Evolutionary conservation across 2,113 vertebrate species (phyloP).

Genomic region (Tetraodon nigroviridis): DNA sequence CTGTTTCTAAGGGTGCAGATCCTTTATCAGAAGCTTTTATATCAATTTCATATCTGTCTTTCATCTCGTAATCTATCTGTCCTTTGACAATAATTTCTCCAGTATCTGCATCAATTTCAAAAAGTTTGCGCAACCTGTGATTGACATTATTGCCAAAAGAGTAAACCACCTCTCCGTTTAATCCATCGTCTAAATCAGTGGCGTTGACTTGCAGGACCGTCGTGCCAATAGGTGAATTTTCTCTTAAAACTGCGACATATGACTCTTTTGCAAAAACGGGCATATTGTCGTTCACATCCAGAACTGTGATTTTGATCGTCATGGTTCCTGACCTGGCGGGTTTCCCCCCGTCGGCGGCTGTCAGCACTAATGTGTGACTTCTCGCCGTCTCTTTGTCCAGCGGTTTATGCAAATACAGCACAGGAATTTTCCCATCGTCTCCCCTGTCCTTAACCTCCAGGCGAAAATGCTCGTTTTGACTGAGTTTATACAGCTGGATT

Average conservation of each 20-base stretch:
- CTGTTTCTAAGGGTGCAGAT: conserved; percentile 20
- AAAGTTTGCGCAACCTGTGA: conserved; percentile 29
- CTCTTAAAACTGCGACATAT: conserved; percentile 42
- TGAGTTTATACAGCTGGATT: conserved; percentile 67
- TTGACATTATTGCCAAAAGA: conserved; percentile 43
- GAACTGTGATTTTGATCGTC: conserved; percentile 31
- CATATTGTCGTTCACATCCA: conserved; percentile 59
- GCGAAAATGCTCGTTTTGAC: conserved; percentile 49
- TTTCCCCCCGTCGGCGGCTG: conserved; percentile 56
- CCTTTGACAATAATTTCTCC: conserved; percentile 41
- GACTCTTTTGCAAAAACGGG: conserved; percentile 47
- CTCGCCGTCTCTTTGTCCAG: conserved; percentile 45
- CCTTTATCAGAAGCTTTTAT: conserved; percentile 33
- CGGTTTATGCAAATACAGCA: conserved; percentile 36
- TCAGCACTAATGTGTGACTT: conserved; percentile 33
- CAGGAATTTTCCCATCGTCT: conserved; percentile 32
- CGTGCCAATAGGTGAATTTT: conserved; percentile 44
- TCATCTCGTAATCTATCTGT: conserved; percentile 23
- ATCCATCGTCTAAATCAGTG: conserved; percentile 51
- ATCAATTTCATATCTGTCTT: conserved; percentile 25
- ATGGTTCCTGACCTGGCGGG: conserved; percentile 33
- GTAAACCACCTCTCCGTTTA: conserved; percentile 52
- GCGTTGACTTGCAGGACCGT: conserved; percentile 50
- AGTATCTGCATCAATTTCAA: conserved; percentile 47
- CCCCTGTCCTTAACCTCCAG: conserved; percentile 38